Conservation (phyloP, 1,140 invertebrate genomes). For the Lordiphosa mommai region DNA sequence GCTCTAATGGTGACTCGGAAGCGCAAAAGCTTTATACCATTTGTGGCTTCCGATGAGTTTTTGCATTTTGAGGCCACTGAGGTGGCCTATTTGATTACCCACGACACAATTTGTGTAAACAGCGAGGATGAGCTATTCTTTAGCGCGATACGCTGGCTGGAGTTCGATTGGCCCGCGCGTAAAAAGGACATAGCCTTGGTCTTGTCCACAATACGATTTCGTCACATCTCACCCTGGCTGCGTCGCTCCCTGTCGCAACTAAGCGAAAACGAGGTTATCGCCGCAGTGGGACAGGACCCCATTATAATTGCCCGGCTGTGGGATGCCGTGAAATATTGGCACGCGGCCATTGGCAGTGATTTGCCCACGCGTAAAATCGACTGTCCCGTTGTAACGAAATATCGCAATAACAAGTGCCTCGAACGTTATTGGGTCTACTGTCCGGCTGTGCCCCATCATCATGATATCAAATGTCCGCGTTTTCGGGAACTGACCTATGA, state of each 20-base stretch:
- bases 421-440: slow-evolving; percentile 34
- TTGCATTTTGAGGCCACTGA: slow-evolving; percentile 8
- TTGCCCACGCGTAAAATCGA: too few species aligned
- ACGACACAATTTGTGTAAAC: slow-evolving; percentile 29
- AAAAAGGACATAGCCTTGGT: neutral
- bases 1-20: slow-evolving; percentile 7
- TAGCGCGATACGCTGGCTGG: slow-evolving; percentile 21
- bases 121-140: slow-evolving; percentile 50
- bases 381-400: neutral
- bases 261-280: slow-evolving; percentile 9
- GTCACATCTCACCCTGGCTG: slow-evolving; percentile 22
- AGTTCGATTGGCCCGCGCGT: slow-evolving; percentile 18
- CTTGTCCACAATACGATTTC: slow-evolving; percentile 16
- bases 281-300: neutral
- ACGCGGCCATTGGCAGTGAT: neutral
- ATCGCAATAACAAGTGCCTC: neutral
- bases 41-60: slow-evolving; percentile 25
- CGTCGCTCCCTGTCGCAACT: neutral
- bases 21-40: slow-evolving; percentile 15
- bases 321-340: neutral
- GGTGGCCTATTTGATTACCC: slow-evolving; percentile 1
- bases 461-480: slow-evolving; percentile 4
- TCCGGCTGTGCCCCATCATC: slow-evolving; percentile 27
- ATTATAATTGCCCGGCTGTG: neutral
- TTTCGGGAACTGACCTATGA: slow-evolving; percentile 19